These are phyloP conservation scores for Aphis gossypii DNA, from an alignment of 1,140 invertebrate species.

Conservation along the genomic window DNA sequence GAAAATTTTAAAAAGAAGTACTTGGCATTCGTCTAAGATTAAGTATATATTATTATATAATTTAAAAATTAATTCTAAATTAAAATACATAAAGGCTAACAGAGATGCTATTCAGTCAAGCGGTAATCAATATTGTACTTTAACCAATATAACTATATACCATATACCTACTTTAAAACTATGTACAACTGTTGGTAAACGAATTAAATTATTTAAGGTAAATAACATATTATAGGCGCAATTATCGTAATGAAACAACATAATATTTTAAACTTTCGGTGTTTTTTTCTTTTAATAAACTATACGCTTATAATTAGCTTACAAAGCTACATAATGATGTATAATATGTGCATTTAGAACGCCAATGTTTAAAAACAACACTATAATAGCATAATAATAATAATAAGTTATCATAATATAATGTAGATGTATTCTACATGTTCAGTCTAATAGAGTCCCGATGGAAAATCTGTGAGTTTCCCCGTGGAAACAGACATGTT, in stretches of 20 bases:
- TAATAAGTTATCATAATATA: neutral
- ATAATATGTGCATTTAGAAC: neutral
- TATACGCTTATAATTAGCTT: neutral
- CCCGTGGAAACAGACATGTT: constrained; percentile 63
- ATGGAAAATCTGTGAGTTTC: constrained; percentile 76
- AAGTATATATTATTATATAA: neutral
- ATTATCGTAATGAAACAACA: neutral
- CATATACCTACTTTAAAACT: neutral
- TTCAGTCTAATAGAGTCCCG: constrained; percentile 71
- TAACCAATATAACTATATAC: neutral
- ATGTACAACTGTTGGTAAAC: neutral
- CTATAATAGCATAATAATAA: neutral
- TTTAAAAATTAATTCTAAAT: neutral
- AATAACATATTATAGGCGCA: neutral
- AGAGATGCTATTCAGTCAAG: constrained; percentile 44
- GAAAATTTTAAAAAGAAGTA: constrained; percentile 5
- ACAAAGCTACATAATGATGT: neutral
- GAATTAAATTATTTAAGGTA: neutral
- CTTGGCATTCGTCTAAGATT: neutral
- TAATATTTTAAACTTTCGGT: neutral
- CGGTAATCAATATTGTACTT: constrained; percentile 39
- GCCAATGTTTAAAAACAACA: neutral
- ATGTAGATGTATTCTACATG: neutral
- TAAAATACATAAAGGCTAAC: neutral
- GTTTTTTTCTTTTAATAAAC: neutral